Evolutionary conservation across 37 sponge, comb jelly and placozoan species (phyloP).

Genomic region (Diacarnus erythraeanus): DNA sequence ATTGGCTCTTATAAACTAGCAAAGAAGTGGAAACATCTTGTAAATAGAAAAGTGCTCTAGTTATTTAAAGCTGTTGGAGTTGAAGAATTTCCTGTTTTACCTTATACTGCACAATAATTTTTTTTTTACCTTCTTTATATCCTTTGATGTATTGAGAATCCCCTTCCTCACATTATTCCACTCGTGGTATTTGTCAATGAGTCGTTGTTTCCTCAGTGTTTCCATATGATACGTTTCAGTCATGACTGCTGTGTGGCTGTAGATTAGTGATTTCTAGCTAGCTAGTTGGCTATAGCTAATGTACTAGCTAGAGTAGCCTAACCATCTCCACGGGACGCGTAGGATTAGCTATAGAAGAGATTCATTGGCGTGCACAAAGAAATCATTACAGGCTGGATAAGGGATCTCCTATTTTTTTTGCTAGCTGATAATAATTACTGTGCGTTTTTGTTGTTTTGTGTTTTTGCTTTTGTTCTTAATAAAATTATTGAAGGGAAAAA

Average conservation of each 20-base stretch:
- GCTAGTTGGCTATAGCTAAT: neutral
- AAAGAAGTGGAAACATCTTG: too few species aligned
- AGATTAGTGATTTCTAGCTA: too few species aligned
- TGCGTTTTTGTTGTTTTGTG: too few species aligned
- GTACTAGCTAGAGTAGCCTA: neutral
- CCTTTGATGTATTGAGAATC: neutral
- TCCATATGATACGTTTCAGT: neutral
- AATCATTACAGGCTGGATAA: too few species aligned
- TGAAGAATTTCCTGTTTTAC: too few species aligned
- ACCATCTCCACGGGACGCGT: neutral
- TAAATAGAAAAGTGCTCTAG: too few species aligned
- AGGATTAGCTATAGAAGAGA: neutral
- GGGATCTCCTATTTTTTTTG: too few species aligned
- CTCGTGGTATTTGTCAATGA: neutral
- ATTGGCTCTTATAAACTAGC: too few species aligned
- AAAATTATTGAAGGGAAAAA: neutral
- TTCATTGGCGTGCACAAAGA: neutral
- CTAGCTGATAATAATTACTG: too few species aligned
- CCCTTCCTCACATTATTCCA: neutral
- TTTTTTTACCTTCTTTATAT: neutral
- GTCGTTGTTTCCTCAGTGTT: neutral
- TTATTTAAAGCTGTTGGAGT: too few species aligned
- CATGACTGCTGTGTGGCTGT: too few species aligned
- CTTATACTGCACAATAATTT: neutral
- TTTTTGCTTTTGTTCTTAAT: neutral